These are phyloP conservation scores for Patiria miniata DNA, from an alignment of 35 echinoderm and acorn worm species.

Conservation along the genomic window DNA sequence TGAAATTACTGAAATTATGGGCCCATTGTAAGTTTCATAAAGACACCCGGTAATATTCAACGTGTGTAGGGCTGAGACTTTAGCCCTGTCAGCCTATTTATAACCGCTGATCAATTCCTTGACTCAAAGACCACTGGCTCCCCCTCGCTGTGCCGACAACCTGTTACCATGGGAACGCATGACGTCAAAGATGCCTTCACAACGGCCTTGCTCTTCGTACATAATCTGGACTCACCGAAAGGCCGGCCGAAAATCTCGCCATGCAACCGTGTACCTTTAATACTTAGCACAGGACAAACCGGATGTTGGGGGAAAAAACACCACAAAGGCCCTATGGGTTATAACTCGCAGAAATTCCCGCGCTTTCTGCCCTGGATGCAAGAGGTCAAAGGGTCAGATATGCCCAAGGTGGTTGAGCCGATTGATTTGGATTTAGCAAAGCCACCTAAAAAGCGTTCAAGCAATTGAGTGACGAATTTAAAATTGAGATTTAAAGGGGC, in stretches of 20 bases:
- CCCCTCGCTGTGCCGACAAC: neutral
- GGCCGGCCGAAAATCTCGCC: neutral
- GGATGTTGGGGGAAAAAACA: neutral
- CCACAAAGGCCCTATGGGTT: neutral
- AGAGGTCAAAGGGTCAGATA: neutral
- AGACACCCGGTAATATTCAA: no score
- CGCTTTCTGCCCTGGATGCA: neutral
- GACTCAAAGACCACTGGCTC: neutral
- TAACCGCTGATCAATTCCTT: neutral
- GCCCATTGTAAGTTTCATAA: no score
- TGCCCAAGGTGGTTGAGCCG: neutral
- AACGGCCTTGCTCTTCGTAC: neutral
- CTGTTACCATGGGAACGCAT: constrained; percentile 7
- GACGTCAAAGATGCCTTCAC: constrained; percentile 7
- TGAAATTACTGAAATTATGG: no score
- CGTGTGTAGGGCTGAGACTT: no score
- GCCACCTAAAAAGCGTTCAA: neutral
- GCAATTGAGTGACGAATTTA: neutral
- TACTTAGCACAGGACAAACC: neutral
- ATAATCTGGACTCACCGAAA: neutral
- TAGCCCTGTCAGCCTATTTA: no score
- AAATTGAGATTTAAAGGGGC: constrained; percentile 14
- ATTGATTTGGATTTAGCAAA: neutral
- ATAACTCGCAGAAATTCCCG: neutral
- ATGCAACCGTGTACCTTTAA: neutral